Evolutionary conservation across 2,888 invertebrate genomes (phyloP).

Genomic region (Archips crataeganus): DNA sequence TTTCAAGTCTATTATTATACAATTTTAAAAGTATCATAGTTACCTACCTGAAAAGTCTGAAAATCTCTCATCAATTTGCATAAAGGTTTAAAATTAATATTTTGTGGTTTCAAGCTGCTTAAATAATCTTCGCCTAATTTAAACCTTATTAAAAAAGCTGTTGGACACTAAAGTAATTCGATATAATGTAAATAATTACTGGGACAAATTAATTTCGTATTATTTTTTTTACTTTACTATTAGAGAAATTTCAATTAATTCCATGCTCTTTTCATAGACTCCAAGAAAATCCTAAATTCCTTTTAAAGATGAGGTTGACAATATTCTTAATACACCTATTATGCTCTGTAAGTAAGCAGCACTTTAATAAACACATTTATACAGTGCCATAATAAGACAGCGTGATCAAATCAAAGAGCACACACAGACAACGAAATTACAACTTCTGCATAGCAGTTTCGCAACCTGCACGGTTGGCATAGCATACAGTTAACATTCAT

Average conservation of each 20-base stretch:
- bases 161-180: background rate
- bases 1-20: no score
- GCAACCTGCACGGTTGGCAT: background rate
- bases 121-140: background rate
- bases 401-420: constrained; percentile 11
- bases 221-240: background rate
- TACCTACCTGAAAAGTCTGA: no score
- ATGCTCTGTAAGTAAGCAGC: background rate
- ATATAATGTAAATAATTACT: background rate
- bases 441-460: constrained; percentile 12
- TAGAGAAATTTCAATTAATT: background rate
- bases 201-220: background rate
- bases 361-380: background rate
- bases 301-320: background rate
- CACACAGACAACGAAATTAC: background rate
- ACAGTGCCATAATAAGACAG: background rate
- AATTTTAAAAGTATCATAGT: no score
- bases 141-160: background rate
- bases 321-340: background rate
- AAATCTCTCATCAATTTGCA: background rate
- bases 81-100: background rate
- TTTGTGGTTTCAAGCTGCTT: background rate
- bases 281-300: background rate
- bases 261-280: background rate
- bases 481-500: background rate